Conservation (phyloP, 2,113 vertebrate species). For the Shinisaurus crocodilurus region DNA sequence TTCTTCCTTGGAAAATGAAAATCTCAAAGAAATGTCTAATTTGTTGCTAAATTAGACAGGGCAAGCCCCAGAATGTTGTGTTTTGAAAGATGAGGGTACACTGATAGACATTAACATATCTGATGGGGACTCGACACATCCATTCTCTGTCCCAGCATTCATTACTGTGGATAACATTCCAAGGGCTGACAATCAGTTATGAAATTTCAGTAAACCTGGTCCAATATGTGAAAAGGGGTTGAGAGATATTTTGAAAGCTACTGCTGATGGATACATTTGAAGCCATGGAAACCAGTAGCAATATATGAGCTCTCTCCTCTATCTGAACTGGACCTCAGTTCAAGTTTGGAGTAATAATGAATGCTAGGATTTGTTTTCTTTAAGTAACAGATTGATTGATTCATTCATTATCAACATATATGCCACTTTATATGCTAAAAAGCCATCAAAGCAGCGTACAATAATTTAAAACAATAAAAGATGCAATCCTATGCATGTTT, state of each 20-base stretch:
- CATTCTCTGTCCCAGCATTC: neutral
- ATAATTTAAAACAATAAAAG: no score
- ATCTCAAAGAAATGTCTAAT: neutral
- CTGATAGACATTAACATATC: neutral
- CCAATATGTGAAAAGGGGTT: neutral
- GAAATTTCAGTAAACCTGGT: neutral
- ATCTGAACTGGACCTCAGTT: neutral
- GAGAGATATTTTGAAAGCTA: neutral
- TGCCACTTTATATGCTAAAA: no score
- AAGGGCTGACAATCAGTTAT: neutral
- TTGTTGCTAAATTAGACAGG: slow-evolving; percentile 31
- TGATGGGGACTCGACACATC: neutral
- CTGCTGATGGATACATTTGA: no score
- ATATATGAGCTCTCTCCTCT: neutral
- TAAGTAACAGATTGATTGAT: no score
- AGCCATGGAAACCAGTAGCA: neutral
- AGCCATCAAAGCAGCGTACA: no score
- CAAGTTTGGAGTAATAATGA: slow-evolving; percentile 16
- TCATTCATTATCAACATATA: no score
- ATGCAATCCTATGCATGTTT: no score
- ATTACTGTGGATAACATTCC: slow-evolving; percentile 8
- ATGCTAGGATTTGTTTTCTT: neutral
- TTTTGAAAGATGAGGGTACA: neutral
- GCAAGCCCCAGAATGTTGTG: slow-evolving; percentile 3
- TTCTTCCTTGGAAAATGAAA: slow-evolving; percentile 46